A percentile compares a stretch with the other conserved stretches of the same genome.
phyloP scores from a whole-genome alignment of 2,113 vertebrate species.

The Sinocyclocheilus anshuiensis region DNA sequence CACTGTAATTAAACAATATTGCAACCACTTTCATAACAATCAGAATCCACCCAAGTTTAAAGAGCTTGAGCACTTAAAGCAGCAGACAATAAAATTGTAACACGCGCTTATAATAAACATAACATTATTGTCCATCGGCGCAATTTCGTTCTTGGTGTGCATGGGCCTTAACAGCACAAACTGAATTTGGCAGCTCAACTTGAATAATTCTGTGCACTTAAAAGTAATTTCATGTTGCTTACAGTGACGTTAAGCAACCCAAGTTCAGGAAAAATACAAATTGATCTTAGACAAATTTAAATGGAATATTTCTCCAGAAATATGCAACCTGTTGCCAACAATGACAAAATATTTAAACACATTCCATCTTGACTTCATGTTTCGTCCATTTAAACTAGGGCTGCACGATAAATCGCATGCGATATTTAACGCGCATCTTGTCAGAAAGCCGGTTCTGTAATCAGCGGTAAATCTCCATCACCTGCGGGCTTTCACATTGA shows the following conservation, averaged over 20 bases:
- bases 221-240: neutral
- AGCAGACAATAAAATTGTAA: neutral
- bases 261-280: neutral
- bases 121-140: neutral
- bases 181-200: neutral
- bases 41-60: too few species aligned
- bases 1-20: too few species aligned
- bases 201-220: neutral
- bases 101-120: too few species aligned
- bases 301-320: neutral
- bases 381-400: constrained; percentile 49
- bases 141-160: neutral
- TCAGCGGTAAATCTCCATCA: too few species aligned
- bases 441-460: too few species aligned
- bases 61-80: neutral
- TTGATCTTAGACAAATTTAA: neutral
- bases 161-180: neutral
- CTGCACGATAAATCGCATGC: too few species aligned
- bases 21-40: too few species aligned
- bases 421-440: too few species aligned
- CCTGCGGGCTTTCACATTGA: too few species aligned
- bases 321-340: neutral
- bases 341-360: neutral
- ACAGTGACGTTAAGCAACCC: neutral
- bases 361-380: neutral